phyloP scores from a whole-genome alignment of 2,113 vertebrate genomes.

The Esox niger region DNA sequence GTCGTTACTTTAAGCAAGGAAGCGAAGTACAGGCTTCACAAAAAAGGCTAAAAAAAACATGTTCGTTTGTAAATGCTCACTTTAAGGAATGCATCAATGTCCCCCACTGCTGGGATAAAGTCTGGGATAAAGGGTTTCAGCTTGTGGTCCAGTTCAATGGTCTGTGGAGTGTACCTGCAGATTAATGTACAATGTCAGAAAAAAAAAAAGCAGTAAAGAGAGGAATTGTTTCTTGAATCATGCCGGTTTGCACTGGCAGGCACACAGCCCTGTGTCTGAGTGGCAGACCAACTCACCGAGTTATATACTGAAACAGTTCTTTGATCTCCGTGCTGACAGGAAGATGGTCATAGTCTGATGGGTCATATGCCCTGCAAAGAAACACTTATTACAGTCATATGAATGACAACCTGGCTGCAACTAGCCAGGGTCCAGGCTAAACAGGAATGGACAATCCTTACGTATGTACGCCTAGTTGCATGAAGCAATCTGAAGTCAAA shows the following conservation, averaged over 20 bases:
- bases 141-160: constrained; percentile 85
- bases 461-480: too few species aligned
- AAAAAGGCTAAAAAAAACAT: background rate
- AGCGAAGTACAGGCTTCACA: too few species aligned
- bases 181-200: too few species aligned
- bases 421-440: too few species aligned
- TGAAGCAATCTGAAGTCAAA: too few species aligned
- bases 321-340: constrained; percentile 86
- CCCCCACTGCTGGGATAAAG: constrained; percentile 94
- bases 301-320: constrained; percentile 94
- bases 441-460: too few species aligned
- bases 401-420: too few species aligned
- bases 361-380: too few species aligned
- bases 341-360: constrained; percentile 90
- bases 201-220: background rate
- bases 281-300: constrained; percentile 73
- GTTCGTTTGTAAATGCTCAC: constrained; percentile 52
- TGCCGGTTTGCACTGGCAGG: too few species aligned
- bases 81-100: constrained; percentile 97
- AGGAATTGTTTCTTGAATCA: background rate
- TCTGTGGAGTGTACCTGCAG: constrained; percentile 84
- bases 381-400: too few species aligned
- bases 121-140: constrained; percentile 96
- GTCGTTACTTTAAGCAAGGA: too few species aligned
- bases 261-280: background rate